phyloP scores from a whole-genome alignment of 2,888 invertebrate genomes.

The Dynastes maya region DNA sequence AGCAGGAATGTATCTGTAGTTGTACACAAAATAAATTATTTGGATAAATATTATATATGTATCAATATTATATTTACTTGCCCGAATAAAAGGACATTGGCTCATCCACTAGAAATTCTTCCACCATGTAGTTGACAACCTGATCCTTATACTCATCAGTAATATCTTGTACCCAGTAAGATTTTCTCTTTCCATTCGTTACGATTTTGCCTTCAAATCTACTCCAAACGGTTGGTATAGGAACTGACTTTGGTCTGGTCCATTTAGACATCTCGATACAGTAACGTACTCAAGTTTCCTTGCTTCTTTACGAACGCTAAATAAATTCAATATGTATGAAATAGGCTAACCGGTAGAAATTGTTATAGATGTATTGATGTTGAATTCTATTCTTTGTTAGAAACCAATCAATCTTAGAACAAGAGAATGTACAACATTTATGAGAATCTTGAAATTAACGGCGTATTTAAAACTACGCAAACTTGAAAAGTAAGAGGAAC shows the following conservation, averaged over 20 bases:
- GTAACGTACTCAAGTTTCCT: not conserved
- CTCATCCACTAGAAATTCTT: conserved; percentile 72
- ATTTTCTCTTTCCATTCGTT: conserved; percentile 62
- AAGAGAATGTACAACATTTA: too few relatives aligned
- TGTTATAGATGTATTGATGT: too few relatives aligned
- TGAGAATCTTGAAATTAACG: too few relatives aligned
- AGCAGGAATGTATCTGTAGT: too few relatives aligned
- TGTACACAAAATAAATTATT: too few relatives aligned
- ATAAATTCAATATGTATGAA: too few relatives aligned
- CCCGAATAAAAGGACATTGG: conserved; percentile 60
- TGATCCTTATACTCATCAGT: conserved; percentile 70
- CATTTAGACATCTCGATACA: conserved; percentile 58
- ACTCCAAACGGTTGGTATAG: conserved; percentile 70
- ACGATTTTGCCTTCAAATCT: conserved; percentile 66
- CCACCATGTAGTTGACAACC: conserved; percentile 68
- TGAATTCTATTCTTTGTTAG: too few relatives aligned
- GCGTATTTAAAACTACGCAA: too few relatives aligned
- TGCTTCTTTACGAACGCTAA: too few relatives aligned
- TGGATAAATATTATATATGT: not conserved
- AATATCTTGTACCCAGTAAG: conserved; percentile 73
- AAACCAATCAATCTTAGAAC: too few relatives aligned
- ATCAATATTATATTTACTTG: not conserved
- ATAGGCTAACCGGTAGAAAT: too few relatives aligned
- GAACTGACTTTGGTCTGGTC: conserved; percentile 68
- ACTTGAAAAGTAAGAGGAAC: too few relatives aligned